Base-by-base conservation (phyloP, 2,113 vertebrate genomes). In the Equus przewalskii region DNA sequence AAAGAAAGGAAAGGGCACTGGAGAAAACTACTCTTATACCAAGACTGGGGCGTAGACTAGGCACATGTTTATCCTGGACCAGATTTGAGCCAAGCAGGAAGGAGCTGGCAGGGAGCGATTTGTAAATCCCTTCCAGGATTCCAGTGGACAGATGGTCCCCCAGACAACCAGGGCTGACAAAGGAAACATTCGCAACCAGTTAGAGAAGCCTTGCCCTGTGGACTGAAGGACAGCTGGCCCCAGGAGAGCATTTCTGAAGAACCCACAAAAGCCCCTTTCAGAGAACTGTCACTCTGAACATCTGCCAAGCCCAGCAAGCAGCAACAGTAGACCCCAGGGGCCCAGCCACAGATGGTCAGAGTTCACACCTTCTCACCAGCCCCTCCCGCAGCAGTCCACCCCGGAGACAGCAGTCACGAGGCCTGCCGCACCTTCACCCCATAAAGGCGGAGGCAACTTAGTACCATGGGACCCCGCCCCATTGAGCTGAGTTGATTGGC, bases 391-490 rank as follows among this genome's bases (percentile, higher is more conserved):
- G 36, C 15, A 21, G 18, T 81, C 6, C 0, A 19, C 13, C 41
- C 24, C 64, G 58, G 26, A 1, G 6, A 54, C 33, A 4, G 56
- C 33, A 19, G 6, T 26, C 19, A 10, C 11, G 11, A 5, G 7
- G 7, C 10, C n/a, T 16, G 65, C 21, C 22, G 14, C 41, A 51
- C 0, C 9, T 0, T 16, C 51, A 12, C 4, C 26, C 21, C 0
- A 0, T 2, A 78, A 69, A 6, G n/a, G 33, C 36, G 26, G 4
- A 44, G 18, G 36, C 60, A 65, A 33, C 30, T 2, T 73, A 49
- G 51, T 54, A 81, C 84, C 73, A 14, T 0, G 12, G 7, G 89
- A 80, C 33, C 46, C 0, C 11, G 46, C 1, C 49, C 36, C 75
- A 65, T 2, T 8, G 13, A 54, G 7, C 67, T 80, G 28, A 41